Base-by-base conservation (phyloP, 2,797 vertebrate species). In the Acropternis orthonyx region DNA sequence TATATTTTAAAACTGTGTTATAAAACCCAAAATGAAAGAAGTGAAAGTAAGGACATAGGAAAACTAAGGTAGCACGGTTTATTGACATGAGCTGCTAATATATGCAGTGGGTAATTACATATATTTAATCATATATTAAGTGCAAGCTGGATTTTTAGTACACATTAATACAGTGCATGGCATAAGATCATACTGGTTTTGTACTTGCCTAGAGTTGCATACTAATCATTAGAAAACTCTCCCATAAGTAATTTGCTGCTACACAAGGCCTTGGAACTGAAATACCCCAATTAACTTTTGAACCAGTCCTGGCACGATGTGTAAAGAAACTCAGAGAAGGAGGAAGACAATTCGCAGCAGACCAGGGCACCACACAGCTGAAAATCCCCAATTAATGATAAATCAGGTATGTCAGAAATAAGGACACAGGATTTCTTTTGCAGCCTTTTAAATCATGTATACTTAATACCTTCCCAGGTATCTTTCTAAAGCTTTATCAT, bases 21-120 rank as follows among this genome's bases (percentile, higher is more conserved):
- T 30, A 56, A 89, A 89, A 67, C 20, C 12, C 23, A 56, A 92
- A 87, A 73, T 51, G 9, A 58, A 71, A 15, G 23, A 92, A 77
- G 39, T 26, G 24, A 51, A 81, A 81, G 14, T 46, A 77, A 65
- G 65, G 20, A 68, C 21, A 1, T 61, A 39, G 24, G 37, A 61
- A 30, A 84, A 27, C 28, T 77, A 94, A 88, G 54, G 82, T 62
- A 75, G n/a, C 48, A 61, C 24, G 21, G 26, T 97, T 97, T 97
- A 97, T 95, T 97, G 88, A 73, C 80, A 13, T 22, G 69, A 95
- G 51, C 73, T 81, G 55, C 55, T 94, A 88, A 74, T 55, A 92
- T 58, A 88, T 0, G 0, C 66, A 55, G 76, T 44, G 88, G 30
- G 18, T 51, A 94, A 68, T 73, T 58, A 91, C 88, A 88, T 52